These are phyloP conservation scores for Leucopsar rothschildi DNA, from an alignment of 2,113 vertebrate genomes.

Conservation along the genomic window DNA sequence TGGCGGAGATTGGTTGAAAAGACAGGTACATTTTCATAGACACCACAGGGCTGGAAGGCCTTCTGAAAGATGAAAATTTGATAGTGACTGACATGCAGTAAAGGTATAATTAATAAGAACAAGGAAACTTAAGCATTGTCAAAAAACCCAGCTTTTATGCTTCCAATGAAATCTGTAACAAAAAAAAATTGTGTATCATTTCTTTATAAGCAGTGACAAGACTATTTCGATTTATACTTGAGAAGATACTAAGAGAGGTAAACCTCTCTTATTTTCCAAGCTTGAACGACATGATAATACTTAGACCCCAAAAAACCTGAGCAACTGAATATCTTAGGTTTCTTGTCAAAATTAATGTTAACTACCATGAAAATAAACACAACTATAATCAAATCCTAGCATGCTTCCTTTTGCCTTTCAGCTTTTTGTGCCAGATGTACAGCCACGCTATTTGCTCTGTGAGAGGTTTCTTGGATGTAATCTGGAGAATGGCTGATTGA, in stretches of 20 bases:
- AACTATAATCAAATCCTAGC: background rate
- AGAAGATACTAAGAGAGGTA: background rate
- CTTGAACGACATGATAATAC: background rate
- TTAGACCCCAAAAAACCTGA: background rate
- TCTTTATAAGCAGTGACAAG: background rate
- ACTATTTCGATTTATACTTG: background rate
- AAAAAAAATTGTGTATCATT: background rate
- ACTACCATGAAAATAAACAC: background rate
- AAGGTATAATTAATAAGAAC: background rate
- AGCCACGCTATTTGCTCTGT: background rate
- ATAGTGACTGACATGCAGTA: background rate
- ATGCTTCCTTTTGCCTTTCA: background rate
- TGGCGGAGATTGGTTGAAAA: slow-evolving; percentile 29
- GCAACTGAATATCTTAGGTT: background rate
- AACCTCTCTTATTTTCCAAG: background rate
- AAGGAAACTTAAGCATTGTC: background rate
- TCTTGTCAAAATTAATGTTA: background rate
- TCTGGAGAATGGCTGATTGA: background rate
- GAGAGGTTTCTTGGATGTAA: background rate
- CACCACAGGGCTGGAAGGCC: background rate
- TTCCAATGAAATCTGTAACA: background rate
- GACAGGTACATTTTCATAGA: background rate
- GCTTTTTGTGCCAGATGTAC: background rate
- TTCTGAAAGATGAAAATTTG: background rate
- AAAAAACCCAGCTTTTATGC: rapidly evolving